These are phyloP conservation scores for Xiphophorus hellerii DNA, from an alignment of 2,113 vertebrate genomes.

Conservation along the genomic window DNA sequence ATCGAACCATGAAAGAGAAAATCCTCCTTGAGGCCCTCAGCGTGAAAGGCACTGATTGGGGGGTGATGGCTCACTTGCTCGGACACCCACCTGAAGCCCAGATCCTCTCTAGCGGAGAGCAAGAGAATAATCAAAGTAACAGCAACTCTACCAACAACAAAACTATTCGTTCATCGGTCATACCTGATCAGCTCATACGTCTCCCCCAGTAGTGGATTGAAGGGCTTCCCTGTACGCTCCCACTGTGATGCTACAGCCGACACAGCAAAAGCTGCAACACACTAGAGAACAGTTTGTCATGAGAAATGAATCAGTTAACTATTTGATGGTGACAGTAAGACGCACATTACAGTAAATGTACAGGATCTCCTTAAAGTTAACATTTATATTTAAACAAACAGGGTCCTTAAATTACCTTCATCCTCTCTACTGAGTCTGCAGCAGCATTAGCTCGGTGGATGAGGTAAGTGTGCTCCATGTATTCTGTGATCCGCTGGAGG, in stretches of 20 bases:
- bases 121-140: slow-evolving; percentile 1
- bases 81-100: slow-evolving; percentile 94
- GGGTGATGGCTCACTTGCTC: slow-evolving; percentile 99
- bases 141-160: slow-evolving; percentile 1
- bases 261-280: slow-evolving; percentile 95
- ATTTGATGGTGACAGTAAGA: neutral
- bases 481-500: slow-evolving; percentile 93
- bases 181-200: slow-evolving; percentile 96
- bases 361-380: neutral
- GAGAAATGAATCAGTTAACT: neutral
- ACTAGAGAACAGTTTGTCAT: slow-evolving; percentile 74
- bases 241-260: slow-evolving; percentile 98
- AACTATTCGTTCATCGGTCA: neutral
- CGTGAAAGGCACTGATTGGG: slow-evolving; percentile 96
- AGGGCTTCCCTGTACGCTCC: slow-evolving; percentile 97
- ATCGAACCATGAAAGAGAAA: slow-evolving; percentile 98
- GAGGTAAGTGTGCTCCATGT: slow-evolving; percentile 99
- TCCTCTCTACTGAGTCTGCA: slow-evolving; percentile 88
- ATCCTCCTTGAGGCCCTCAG: slow-evolving; percentile 91
- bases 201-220: slow-evolving; percentile 96
- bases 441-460: slow-evolving; percentile 92
- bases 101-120: slow-evolving; percentile 86
- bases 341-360: neutral
- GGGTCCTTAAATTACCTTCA: slow-evolving; percentile 85
- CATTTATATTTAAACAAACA: neutral